Evolutionary conservation across 1,140 invertebrate species (phyloP).

Genomic region (Drosophila sproati): DNA sequence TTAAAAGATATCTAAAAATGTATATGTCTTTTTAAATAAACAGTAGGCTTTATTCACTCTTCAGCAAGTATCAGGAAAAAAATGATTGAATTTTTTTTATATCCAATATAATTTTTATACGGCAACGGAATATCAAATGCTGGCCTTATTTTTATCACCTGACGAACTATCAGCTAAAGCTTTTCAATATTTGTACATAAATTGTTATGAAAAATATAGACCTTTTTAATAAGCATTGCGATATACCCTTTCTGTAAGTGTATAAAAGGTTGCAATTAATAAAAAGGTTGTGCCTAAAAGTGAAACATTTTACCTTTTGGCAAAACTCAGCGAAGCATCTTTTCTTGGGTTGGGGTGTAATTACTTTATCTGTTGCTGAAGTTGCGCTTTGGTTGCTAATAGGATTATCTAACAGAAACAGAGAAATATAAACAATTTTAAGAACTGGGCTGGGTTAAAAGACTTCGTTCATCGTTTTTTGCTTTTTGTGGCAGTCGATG

Average conservation of each 20-base stretch:
- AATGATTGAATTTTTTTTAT: no score
- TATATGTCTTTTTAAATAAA: no score
- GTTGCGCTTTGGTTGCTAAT: constrained; percentile 75
- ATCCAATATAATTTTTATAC: no score
- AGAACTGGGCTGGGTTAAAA: constrained; percentile 38
- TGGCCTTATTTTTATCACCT: no score
- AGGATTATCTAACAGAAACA: constrained; percentile 67
- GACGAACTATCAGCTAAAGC: no score
- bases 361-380: constrained; percentile 83
- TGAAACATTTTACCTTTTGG: constrained; percentile 63
- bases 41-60: no score
- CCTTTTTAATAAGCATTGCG: background rate
- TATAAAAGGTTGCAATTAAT: constrained; percentile 65
- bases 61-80: no score
- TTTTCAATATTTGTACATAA: no score
- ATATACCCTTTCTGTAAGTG: constrained; percentile 26
- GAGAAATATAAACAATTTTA: constrained; percentile 26
- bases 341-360: constrained; percentile 60
- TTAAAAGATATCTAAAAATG: no score
- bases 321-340: constrained; percentile 65
- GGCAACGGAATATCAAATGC: background rate
- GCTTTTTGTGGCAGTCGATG: constrained; percentile 41
- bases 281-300: constrained; percentile 62
- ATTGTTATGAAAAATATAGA: background rate
- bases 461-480: constrained; percentile 24